Percentiles rank a stretch among this genome's conserved stretches.
phyloP scores from a whole-genome alignment of 2,888 invertebrate genomes.

The Heliconius ethilla region DNA sequence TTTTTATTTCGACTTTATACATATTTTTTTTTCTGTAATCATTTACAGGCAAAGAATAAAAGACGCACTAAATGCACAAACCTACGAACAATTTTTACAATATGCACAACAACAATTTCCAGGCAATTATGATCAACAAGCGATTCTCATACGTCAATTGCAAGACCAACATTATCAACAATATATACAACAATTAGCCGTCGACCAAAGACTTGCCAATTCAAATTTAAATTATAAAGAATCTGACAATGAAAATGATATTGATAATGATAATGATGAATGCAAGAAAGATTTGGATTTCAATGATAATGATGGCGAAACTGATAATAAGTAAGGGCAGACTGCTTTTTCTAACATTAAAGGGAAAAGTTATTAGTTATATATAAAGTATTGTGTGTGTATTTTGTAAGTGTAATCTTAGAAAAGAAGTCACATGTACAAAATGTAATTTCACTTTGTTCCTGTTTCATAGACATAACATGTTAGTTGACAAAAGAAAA shows the following conservation, averaged over 20 bases:
- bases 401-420: neutral
- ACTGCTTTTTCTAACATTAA: slow-evolving; percentile 15
- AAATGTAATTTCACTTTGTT: too few relatives aligned
- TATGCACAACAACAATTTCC: slow-evolving; percentile 97
- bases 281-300: slow-evolving; percentile 67
- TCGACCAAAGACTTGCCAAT: slow-evolving; percentile 71
- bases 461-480: too few relatives aligned
- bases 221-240: slow-evolving; percentile 61
- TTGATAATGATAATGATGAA: slow-evolving; percentile 54
- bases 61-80: slow-evolving; percentile 97
- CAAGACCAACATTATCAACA: slow-evolving; percentile 99
- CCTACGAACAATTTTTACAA: slow-evolving; percentile 90
- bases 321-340: slow-evolving; percentile 67
- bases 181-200: slow-evolving; percentile 96
- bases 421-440: too few relatives aligned
- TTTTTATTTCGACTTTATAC: too few relatives aligned
- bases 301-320: slow-evolving; percentile 59
- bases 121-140: slow-evolving; percentile 94
- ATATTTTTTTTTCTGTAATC: neutral
- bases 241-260: slow-evolving; percentile 52
- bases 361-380: slow-evolving; percentile 4
- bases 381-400: neutral
- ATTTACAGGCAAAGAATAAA: slow-evolving; percentile 90
- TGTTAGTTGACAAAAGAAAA: too few relatives aligned
- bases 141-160: slow-evolving; percentile 93